phyloP scores from a whole-genome alignment of 1,140 invertebrate species.

The Saccostrea glomerata region DNA sequence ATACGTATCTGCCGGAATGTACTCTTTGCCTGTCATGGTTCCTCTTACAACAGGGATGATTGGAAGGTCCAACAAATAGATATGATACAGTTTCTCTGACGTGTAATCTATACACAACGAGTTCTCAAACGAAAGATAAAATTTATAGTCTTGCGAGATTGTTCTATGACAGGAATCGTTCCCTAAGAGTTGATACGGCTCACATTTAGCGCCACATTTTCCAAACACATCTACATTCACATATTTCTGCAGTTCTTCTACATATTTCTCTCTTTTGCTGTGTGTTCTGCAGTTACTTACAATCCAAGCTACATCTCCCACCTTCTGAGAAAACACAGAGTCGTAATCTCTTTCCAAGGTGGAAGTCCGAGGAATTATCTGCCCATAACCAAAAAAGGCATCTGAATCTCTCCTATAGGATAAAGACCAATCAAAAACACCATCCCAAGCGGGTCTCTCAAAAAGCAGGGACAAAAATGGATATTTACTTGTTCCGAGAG shows the following conservation, averaged over 20 bases:
- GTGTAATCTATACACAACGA: conserved; percentile 98
- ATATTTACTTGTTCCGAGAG: conserved; percentile 21
- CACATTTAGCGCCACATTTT: conserved; percentile 78
- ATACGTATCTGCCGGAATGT: not conserved
- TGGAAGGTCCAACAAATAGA: conserved; percentile 62
- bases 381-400: conserved; percentile 54
- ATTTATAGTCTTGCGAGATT: conserved; percentile 70
- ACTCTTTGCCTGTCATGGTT: not conserved
- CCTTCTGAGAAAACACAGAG: conserved; percentile 51
- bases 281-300: conserved; percentile 83
- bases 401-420: conserved; percentile 84
- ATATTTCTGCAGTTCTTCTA: conserved; percentile 80
- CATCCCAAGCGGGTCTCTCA: not conserved
- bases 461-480: not conserved
- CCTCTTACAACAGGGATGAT: conserved; percentile 87
- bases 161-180: conserved; percentile 53
- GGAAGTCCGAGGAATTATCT: not conserved
- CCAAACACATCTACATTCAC: conserved; percentile 85
- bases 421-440: conserved; percentile 88
- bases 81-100: conserved; percentile 91
- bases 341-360: not conserved
- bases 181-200: conserved; percentile 42
- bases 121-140: conserved; percentile 84
- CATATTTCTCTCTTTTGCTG: conserved; percentile 82
- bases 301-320: conserved; percentile 82